Conservation (phyloP, 2,113 vertebrate species). For the Chloropsis hardwickii region DNA sequence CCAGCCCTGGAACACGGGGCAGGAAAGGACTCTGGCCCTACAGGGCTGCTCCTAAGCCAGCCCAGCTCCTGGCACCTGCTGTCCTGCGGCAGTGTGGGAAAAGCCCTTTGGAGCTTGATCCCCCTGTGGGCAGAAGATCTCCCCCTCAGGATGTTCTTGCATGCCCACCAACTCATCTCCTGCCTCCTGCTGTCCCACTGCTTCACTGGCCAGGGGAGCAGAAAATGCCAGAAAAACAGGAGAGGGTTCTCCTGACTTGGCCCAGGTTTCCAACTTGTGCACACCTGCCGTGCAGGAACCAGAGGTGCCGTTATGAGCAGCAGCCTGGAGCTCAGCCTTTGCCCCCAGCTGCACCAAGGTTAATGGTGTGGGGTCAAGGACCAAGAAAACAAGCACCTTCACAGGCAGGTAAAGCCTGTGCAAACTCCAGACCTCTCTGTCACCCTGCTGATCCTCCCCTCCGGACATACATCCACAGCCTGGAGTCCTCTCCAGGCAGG, state of each 20-base stretch:
- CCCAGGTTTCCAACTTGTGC: slow-evolving; percentile 1
- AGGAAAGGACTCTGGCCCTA: not conserved
- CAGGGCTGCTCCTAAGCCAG: not conserved
- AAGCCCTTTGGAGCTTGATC: not conserved
- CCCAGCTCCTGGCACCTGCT: not conserved
- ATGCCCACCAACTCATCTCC: not conserved
- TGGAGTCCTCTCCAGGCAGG: not conserved
- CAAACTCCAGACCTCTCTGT: not conserved
- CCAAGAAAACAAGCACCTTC: not conserved
- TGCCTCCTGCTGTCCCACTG: not conserved
- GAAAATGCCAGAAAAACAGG: not conserved
- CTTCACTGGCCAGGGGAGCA: not conserved
- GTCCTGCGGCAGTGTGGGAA: not conserved
- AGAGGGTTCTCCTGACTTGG: slow-evolving; percentile 37
- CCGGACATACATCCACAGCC: fast-evolving
- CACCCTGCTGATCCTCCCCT: not conserved
- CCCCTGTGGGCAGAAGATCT: not conserved
- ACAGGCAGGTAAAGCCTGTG: not conserved
- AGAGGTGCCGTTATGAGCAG: not conserved
- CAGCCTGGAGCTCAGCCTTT: not conserved
- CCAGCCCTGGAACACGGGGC: not conserved
- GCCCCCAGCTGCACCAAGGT: not conserved
- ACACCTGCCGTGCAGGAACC: not conserved
- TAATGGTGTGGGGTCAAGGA: not conserved
- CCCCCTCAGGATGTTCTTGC: not conserved